phyloP scores from a whole-genome alignment of 2,113 vertebrate genomes.

The Prionailurus viverrinus region DNA sequence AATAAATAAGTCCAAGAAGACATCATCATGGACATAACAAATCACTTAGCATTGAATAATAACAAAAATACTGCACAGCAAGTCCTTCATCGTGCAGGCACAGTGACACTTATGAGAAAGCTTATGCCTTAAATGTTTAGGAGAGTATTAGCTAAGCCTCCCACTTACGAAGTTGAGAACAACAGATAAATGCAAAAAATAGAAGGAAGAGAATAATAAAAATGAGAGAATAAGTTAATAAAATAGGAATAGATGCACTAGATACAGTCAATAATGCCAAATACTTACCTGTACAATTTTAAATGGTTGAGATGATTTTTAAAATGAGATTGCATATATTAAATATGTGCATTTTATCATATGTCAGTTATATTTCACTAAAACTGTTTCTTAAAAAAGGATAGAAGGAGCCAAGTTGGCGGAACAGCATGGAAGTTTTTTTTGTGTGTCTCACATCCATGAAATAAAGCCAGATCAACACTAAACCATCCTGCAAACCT shows the following conservation, averaged over 20 bases:
- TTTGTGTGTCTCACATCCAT: no score
- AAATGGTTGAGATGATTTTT: background rate
- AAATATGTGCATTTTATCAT: background rate
- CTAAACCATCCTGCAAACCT: no score
- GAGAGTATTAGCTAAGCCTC: background rate
- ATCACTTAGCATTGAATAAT: background rate
- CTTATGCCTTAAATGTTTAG: background rate
- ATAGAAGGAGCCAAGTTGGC: no score
- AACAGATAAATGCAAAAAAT: background rate
- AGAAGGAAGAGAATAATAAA: no score
- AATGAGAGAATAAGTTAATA: background rate
- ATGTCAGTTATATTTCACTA: background rate
- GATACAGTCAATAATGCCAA: background rate
- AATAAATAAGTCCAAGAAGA: background rate
- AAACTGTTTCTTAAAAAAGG: background rate
- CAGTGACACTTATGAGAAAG: background rate
- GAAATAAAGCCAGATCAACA: no score
- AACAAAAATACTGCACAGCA: background rate
- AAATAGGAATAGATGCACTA: background rate
- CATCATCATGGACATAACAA: background rate
- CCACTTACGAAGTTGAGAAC: background rate
- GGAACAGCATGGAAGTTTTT: no score
- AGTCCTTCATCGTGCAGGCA: background rate
- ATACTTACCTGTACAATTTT: background rate
- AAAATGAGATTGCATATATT: background rate